These are phyloP conservation scores for Ectropis grisescens DNA, from an alignment of 1,140 invertebrate species.

Conservation along the genomic window DNA sequence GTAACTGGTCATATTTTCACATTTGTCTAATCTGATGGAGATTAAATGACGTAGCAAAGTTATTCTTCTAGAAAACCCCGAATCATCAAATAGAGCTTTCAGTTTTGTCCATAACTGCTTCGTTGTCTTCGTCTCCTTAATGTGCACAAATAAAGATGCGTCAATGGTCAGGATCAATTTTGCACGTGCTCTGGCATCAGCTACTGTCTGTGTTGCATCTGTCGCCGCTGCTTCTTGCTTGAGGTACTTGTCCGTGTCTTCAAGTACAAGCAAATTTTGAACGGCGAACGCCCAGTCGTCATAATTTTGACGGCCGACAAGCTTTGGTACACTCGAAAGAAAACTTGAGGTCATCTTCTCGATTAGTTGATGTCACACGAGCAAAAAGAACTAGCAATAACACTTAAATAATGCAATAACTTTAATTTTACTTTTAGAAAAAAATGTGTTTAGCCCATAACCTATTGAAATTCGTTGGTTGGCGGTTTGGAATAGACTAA, in stretches of 20 bases:
- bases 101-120: conserved; percentile 25
- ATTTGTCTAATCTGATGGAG: conserved; percentile 16
- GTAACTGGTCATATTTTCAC: conserved; percentile 20
- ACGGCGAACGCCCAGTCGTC: neutral
- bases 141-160: conserved; percentile 17
- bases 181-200: conserved; percentile 1
- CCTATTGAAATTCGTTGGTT: too few species aligned
- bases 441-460: too few species aligned
- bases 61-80: conserved; percentile 21
- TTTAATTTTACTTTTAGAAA: too few species aligned
- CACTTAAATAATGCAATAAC: too few species aligned
- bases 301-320: neutral
- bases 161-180: conserved; percentile 20
- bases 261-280: neutral
- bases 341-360: neutral
- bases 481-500: too few species aligned
- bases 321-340: neutral
- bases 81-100: conserved; percentile 19
- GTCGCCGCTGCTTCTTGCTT: neutral
- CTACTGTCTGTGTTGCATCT: neutral
- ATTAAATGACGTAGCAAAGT: conserved; percentile 20
- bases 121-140: conserved; percentile 17
- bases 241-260: neutral
- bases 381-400: too few species aligned
- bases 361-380: too few species aligned